Evolutionary conservation across 2,888 invertebrate species (phyloP).

Genomic region (Oscheius sp.): DNA sequence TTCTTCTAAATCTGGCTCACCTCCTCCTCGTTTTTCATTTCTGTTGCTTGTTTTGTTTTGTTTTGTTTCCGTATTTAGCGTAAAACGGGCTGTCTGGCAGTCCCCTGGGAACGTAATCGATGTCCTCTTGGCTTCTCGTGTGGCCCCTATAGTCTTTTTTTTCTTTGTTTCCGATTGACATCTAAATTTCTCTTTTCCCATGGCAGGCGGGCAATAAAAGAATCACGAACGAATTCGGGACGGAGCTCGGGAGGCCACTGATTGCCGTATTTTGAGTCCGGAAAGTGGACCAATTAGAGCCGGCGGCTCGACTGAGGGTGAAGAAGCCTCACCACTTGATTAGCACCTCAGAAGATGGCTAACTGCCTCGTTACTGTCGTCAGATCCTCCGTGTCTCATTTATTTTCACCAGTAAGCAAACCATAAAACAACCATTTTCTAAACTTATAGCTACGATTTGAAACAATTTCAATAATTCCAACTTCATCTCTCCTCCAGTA

Average conservation of each 20-base stretch:
- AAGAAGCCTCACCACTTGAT: background rate
- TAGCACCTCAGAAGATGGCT: background rate
- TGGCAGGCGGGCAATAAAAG: background rate
- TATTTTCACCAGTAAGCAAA: too few relatives aligned
- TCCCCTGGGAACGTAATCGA: conserved; percentile 33
- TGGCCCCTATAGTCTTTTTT: conserved; percentile 14
- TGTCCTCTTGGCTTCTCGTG: conserved; percentile 14
- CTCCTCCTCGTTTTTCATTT: too few relatives aligned
- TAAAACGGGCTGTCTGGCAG: background rate
- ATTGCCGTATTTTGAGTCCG: conserved; percentile 87
- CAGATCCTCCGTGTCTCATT: background rate
- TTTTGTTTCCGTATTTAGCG: background rate
- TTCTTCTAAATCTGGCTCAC: too few relatives aligned
- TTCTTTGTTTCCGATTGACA: conserved; percentile 12
- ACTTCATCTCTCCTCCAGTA: too few relatives aligned
- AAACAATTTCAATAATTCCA: too few relatives aligned
- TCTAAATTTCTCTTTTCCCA: conserved; percentile 11
- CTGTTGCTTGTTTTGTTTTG: too few relatives aligned
- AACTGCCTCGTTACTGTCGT: background rate
- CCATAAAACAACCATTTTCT: too few relatives aligned
- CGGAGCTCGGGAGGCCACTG: conserved; percentile 77
- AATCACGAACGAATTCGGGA: background rate
- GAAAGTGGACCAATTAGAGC: conserved; percentile 28
- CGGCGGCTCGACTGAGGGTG: background rate
- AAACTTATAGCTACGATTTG: too few relatives aligned